These are phyloP conservation scores for Nematolebias whitei DNA, from an alignment of 2,113 vertebrate genomes.

Conservation along the genomic window DNA sequence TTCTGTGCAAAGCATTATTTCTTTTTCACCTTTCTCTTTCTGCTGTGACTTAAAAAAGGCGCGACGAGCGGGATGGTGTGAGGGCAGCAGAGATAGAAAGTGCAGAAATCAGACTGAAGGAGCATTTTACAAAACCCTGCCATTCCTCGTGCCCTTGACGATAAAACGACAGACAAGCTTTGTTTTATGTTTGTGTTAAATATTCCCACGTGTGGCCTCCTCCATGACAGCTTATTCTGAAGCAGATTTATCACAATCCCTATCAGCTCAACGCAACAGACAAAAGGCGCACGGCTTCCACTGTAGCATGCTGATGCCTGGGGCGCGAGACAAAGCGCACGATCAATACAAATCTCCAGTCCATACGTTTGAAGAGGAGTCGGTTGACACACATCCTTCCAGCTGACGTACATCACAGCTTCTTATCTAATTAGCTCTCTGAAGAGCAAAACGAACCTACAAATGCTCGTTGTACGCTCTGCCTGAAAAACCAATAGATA, in stretches of 20 bases:
- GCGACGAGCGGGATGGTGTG: conserved; percentile 38
- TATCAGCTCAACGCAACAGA: conserved; percentile 72
- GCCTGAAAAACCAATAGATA: conserved; percentile 13
- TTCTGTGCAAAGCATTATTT: conserved; percentile 48
- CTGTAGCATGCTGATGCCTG: conserved; percentile 54
- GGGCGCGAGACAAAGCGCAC: conserved; percentile 70
- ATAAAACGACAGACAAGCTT: conserved; percentile 76
- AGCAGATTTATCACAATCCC: conserved; percentile 79
- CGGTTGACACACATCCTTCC: conserved; percentile 70
- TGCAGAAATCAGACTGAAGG: conserved; percentile 57
- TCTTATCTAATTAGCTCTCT: conserved; percentile 74
- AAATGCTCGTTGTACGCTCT: conserved; percentile 48
- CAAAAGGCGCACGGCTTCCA: conserved; percentile 60
- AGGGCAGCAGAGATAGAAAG: conserved; percentile 55
- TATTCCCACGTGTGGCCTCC: conserved; percentile 74
- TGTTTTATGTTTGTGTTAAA: conserved; percentile 82
- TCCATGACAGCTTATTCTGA: conserved; percentile 78
- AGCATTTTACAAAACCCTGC: conserved; percentile 68
- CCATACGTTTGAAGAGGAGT: conserved; percentile 74
- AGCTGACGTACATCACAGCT: conserved; percentile 63
- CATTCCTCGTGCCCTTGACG: conserved; percentile 67
- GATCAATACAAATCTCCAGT: conserved; percentile 78
- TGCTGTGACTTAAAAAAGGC: conserved; percentile 32
- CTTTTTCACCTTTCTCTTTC: conserved; percentile 30
- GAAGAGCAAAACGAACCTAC: conserved; percentile 54